Evolutionary conservation across 2,797 vertebrate genomes (phyloP).

Genomic region (Mareca strepera): DNA sequence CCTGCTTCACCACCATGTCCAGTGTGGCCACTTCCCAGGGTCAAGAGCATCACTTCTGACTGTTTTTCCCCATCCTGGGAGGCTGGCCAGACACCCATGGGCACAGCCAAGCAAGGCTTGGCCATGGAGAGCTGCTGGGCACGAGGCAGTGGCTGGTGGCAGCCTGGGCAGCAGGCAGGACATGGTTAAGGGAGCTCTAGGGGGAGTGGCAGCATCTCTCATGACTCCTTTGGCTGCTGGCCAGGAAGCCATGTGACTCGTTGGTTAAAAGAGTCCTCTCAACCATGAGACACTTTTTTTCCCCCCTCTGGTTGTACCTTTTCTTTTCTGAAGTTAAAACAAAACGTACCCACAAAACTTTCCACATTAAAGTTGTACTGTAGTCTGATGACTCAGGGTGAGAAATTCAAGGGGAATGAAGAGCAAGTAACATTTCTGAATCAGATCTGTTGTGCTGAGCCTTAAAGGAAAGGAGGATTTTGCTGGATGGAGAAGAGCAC

Average conservation of each 20-base stretch:
- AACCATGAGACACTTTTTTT: conserved; percentile 51
- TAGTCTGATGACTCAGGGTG: conserved; percentile 31
- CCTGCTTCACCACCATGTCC: not conserved
- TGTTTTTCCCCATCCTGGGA: not conserved
- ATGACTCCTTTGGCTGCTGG: conserved; percentile 57
- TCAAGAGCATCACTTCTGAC: rapidly evolving
- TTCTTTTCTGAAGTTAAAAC: conserved; percentile 57
- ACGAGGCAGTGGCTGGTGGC: rapidly evolving
- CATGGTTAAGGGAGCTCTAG: conserved; percentile 39
- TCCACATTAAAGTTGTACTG: conserved; percentile 46
- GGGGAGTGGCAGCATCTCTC: conserved; percentile 48
- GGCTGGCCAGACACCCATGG: not conserved
- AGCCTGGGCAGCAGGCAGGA: conserved; percentile 20
- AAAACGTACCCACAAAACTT: conserved; percentile 51
- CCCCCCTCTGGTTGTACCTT: conserved; percentile 43
- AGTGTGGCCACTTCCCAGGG: not conserved
- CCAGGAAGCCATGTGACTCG: conserved; percentile 61
- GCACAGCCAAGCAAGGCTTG: rapidly evolving
- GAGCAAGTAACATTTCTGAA: conserved; percentile 49
- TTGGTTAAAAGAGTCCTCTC: conserved; percentile 70
- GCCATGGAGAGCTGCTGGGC: not conserved
- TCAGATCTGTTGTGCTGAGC: conserved; percentile 42
- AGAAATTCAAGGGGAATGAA: conserved; percentile 36
- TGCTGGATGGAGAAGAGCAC: conserved; percentile 11
- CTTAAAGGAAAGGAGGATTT: conserved; percentile 27